A percentile compares a stretch with the other conserved stretches of the same genome.
Conservation (phyloP, 1,140 invertebrate species). For the Macrotrachela quadricornifera region DNA sequence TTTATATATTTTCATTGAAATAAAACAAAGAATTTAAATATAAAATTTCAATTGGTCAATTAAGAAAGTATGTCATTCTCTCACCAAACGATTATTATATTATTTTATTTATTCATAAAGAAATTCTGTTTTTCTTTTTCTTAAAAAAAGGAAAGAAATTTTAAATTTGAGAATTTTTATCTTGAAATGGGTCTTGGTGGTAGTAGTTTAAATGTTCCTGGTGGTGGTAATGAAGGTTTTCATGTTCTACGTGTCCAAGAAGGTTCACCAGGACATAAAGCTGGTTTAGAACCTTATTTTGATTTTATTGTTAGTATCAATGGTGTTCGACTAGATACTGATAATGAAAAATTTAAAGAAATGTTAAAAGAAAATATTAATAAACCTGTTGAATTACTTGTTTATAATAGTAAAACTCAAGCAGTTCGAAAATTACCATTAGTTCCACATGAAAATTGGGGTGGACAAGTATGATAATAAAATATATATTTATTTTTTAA, state of each 20-base stretch:
- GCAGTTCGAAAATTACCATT: constrained; percentile 66
- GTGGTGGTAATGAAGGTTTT: constrained; percentile 8
- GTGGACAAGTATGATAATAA: constrained; percentile 12
- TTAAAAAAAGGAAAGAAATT: too few relatives aligned
- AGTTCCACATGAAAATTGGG: constrained; percentile 54
- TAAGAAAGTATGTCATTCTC: too few relatives aligned
- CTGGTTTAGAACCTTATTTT: constrained; percentile 90
- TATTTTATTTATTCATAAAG: too few relatives aligned
- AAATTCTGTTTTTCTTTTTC: too few relatives aligned
- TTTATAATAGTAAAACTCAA: constrained; percentile 95
- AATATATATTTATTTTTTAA: too few relatives aligned
- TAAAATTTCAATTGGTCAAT: too few relatives aligned
- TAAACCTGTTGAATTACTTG: constrained; percentile 62
- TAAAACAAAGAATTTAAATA: too few relatives aligned
- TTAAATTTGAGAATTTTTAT: too few relatives aligned
- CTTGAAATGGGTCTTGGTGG: too few relatives aligned
- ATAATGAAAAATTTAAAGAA: constrained; percentile 91
- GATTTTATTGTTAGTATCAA: constrained; percentile 95
- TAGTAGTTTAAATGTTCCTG: constrained; percentile 2
- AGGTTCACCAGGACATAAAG: constrained; percentile 74
- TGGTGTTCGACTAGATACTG: constrained; percentile 77
- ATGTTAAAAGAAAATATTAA: constrained; percentile 69
- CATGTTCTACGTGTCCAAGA: constrained; percentile 41
- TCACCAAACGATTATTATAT: too few relatives aligned
- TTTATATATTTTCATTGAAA: too few relatives aligned